phyloP scores from a whole-genome alignment of 2,888 invertebrate genomes.

The Pinctada fucata region DNA sequence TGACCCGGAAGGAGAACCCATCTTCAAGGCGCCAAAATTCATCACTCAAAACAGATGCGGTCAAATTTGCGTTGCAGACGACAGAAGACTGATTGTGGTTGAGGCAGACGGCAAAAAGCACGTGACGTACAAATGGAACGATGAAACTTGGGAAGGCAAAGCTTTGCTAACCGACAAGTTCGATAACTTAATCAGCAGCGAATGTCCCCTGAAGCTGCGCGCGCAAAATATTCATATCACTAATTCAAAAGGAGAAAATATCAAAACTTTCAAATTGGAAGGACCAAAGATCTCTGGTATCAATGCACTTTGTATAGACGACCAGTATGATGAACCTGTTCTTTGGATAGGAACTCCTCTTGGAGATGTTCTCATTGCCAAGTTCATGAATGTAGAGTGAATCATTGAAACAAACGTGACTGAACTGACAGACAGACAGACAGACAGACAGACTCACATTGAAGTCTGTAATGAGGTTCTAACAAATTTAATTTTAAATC shows the following conservation, averaged over 20 bases:
- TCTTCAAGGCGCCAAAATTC: conserved; percentile 29
- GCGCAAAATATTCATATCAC: conserved; percentile 27
- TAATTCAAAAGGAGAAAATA: conserved; percentile 12
- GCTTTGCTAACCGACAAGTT: conserved; percentile 23
- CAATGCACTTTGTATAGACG: conserved; percentile 27
- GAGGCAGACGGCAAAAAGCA: conserved; percentile 24
- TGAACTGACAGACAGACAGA: too few relatives aligned
- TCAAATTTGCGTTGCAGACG: conserved; percentile 25
- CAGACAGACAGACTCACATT: too few relatives aligned
- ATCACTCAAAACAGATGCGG: conserved; percentile 21
- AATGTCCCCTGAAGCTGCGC: conserved; percentile 21
- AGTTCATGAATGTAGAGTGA: conserved; percentile 1
- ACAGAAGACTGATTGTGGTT: conserved; percentile 16
- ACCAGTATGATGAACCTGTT: conserved; percentile 33
- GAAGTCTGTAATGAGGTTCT: too few relatives aligned
- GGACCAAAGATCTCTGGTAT: conserved; percentile 28
- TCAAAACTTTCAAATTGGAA: conserved; percentile 26
- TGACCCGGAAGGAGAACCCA: conserved; percentile 17
- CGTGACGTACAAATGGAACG: conserved; percentile 9
- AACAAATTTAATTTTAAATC: too few relatives aligned
- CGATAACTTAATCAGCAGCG: conserved; percentile 28
- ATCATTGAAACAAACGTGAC: too few relatives aligned
- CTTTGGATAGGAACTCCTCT: conserved; percentile 33
- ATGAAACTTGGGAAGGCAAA: conserved; percentile 31
- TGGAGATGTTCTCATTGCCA: conserved; percentile 31